Evolutionary conservation across 2,888 invertebrate species (phyloP).

Genomic region (Cerastis rubricosa): DNA sequence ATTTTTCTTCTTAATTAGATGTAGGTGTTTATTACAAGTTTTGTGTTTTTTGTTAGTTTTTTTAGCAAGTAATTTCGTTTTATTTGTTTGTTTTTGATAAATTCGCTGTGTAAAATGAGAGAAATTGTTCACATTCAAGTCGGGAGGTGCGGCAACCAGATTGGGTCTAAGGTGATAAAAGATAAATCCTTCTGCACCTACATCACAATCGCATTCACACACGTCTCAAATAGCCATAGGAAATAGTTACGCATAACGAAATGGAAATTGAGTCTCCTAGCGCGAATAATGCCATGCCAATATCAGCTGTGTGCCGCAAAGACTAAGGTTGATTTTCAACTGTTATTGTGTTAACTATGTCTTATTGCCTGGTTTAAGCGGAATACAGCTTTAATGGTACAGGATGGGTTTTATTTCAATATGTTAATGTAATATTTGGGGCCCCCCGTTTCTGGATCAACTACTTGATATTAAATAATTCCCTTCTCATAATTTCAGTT

Average conservation of each 20-base stretch:
- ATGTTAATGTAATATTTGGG: not conserved
- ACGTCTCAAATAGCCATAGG: not conserved
- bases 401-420: not conserved
- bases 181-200: not conserved
- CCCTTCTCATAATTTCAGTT: constrained; percentile 88
- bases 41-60: constrained; percentile 73
- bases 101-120: constrained; percentile 91
- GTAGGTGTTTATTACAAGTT: constrained; percentile 71
- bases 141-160: constrained; percentile 91
- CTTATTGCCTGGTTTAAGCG: not conserved
- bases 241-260: not conserved
- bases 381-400: not conserved
- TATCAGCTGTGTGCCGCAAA: not conserved
- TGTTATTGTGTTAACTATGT: not conserved
- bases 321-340: not conserved
- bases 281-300: not conserved
- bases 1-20: constrained; percentile 71
- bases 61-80: constrained; percentile 58
- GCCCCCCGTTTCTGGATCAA: not conserved
- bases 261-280: not conserved
- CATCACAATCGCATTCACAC: not conserved
- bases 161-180: constrained; percentile 93
- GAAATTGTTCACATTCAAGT: constrained; percentile 95
- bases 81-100: constrained; percentile 74
- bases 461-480: not conserved